Percentiles rank a stretch among this genome's conserved stretches.
Conservation (phyloP, 2,797 vertebrate species). For the Coracias cyanogaster region DNA sequence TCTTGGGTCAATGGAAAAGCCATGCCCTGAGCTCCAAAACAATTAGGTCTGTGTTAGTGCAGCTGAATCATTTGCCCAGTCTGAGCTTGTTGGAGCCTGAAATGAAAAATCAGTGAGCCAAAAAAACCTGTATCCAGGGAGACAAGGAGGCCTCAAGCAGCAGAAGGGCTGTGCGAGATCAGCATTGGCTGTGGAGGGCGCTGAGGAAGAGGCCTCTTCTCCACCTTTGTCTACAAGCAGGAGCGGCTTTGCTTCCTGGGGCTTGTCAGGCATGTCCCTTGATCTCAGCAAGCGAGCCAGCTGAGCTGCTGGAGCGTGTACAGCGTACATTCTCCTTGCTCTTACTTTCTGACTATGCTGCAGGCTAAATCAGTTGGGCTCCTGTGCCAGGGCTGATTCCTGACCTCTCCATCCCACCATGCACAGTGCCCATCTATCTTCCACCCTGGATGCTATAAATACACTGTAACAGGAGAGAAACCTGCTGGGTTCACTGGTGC, state of each 20-base stretch:
- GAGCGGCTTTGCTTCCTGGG: neutral
- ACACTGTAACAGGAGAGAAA: accelerated
- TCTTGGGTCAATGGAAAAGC: neutral
- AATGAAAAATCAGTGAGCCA: slow-evolving; percentile 17
- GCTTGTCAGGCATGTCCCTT: neutral
- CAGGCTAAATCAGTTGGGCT: neutral
- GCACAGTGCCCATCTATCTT: neutral
- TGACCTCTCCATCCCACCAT: neutral
- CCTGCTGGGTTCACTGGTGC: neutral
- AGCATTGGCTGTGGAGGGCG: neutral
- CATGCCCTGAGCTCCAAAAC: neutral
- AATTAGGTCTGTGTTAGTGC: neutral
- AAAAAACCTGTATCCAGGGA: neutral
- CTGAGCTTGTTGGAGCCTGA: neutral
- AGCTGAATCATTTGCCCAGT: neutral
- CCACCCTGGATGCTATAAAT: neutral
- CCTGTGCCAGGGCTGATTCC: neutral
- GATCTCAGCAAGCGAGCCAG: neutral
- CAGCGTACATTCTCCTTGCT: neutral
- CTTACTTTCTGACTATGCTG: neutral
- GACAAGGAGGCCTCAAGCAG: neutral
- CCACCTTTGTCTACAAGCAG: neutral
- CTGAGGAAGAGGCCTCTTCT: neutral
- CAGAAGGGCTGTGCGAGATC: neutral
- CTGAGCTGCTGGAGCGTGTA: neutral